Conservation (phyloP, 2,797 vertebrate genomes). For the Kryptolebias ocellatus region DNA sequence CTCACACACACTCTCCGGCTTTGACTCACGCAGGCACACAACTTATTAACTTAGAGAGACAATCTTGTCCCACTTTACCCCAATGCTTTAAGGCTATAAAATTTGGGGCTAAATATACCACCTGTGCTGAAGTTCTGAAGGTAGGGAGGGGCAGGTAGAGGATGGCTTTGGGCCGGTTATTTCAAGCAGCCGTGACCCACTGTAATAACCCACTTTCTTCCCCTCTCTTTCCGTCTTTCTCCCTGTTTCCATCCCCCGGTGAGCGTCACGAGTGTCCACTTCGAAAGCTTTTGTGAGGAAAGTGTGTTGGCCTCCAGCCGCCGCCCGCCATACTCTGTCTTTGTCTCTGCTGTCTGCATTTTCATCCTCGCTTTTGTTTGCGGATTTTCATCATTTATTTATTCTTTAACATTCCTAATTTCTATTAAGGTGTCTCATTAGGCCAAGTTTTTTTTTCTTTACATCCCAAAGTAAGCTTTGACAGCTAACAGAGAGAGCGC, state of each 20-base stretch:
- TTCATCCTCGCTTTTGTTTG: not conserved
- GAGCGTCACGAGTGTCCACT: constrained; percentile 61
- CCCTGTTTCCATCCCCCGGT: constrained; percentile 33
- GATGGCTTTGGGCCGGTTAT: constrained; percentile 70
- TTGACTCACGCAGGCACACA: constrained; percentile 54
- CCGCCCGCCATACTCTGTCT: constrained; percentile 14
- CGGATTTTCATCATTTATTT: constrained; percentile 3
- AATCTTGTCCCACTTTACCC: constrained; percentile 73
- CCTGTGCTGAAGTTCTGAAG: constrained; percentile 52
- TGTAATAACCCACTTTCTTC: constrained; percentile 80
- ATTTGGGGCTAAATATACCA: constrained; percentile 77
- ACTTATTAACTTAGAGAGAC: constrained; percentile 69
- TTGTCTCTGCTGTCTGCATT: constrained; percentile 20
- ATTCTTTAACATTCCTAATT: not conserved
- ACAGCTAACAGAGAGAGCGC: not conserved
- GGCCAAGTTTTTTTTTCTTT: constrained; percentile 15
- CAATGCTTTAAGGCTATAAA: constrained; percentile 65
- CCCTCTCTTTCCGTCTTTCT: constrained; percentile 54
- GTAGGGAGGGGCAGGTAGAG: constrained; percentile 48
- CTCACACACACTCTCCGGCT: constrained; percentile 49
- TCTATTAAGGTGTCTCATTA: constrained; percentile 6
- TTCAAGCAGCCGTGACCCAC: constrained; percentile 77
- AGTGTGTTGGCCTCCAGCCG: constrained; percentile 40
- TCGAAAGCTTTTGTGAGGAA: constrained; percentile 14
- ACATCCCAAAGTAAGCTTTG: constrained; percentile 1